phyloP scores from a whole-genome alignment of 2,797 vertebrate species.

The Lacerta viridis region DNA sequence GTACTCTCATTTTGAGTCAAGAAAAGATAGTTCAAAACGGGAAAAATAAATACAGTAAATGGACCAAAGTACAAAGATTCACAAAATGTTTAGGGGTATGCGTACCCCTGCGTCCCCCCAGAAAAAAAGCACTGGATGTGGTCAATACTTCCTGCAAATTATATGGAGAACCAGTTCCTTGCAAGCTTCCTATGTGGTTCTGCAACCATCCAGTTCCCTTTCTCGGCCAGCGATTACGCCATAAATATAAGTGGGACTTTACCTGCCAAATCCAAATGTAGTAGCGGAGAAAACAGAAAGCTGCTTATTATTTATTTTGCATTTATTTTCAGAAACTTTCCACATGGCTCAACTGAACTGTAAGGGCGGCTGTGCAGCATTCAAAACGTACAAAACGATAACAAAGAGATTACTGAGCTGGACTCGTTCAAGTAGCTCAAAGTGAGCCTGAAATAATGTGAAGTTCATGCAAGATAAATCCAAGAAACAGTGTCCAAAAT shows the following conservation, averaged over 20 bases:
- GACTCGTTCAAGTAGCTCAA: neutral
- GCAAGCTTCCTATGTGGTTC: neutral
- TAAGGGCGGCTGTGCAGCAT: neutral
- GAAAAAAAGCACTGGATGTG: too few species aligned
- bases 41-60: too few species aligned
- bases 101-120: too few species aligned
- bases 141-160: neutral
- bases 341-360: neutral
- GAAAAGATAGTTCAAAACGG: too few species aligned
- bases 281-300: neutral
- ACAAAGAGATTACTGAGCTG: neutral
- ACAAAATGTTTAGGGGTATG: too few species aligned
- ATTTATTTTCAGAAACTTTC: neutral
- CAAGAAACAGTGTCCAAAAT: neutral
- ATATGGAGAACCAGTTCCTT: too few species aligned
- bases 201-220: neutral
- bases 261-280: neutral
- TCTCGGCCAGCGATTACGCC: neutral
- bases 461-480: neutral
- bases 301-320: conserved; percentile 1
- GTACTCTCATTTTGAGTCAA: too few species aligned
- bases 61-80: too few species aligned
- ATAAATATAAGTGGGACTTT: neutral
- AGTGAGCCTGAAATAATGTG: neutral
- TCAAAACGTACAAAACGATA: neutral